Evolutionary conservation across 2,888 invertebrate species (phyloP).

Genomic region (Actias luna): DNA sequence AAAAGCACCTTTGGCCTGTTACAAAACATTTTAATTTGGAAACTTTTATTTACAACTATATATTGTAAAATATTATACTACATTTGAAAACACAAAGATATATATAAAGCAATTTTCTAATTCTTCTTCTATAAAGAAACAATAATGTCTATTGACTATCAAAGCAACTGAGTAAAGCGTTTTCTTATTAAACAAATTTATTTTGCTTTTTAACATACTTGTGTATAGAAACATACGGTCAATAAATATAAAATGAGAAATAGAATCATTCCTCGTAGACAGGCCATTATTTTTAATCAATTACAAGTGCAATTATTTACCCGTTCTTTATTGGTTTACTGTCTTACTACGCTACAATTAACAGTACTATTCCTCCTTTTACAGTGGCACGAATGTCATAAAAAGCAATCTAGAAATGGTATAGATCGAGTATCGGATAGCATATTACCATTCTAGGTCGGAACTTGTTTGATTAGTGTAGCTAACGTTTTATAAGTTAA

Average conservation of each 20-base stretch:
- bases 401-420: slow-evolving; percentile 37
- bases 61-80: too few relatives aligned
- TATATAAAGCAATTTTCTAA: too few relatives aligned
- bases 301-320: slow-evolving; percentile 43
- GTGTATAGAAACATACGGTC: neutral
- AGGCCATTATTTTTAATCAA: slow-evolving; percentile 31
- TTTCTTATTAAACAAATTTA: neutral
- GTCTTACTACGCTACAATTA: slow-evolving; percentile 45
- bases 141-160: neutral
- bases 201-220: neutral
- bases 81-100: too few relatives aligned
- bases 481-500: slow-evolving; percentile 61
- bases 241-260: slow-evolving; percentile 2
- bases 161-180: neutral
- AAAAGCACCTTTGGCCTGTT: too few relatives aligned
- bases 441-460: slow-evolving; percentile 55
- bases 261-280: slow-evolving; percentile 21
- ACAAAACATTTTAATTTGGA: too few relatives aligned
- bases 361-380: slow-evolving; percentile 57
- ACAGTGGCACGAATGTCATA: slow-evolving; percentile 57
- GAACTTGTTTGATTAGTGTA: slow-evolving; percentile 68
- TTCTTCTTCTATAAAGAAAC: too few relatives aligned
- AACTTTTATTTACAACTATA: too few relatives aligned
- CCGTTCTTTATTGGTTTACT: slow-evolving; percentile 36
- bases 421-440: slow-evolving; percentile 16